Conservation (phyloP, 2,113 vertebrate genomes). For the Gymnarchus niloticus region DNA sequence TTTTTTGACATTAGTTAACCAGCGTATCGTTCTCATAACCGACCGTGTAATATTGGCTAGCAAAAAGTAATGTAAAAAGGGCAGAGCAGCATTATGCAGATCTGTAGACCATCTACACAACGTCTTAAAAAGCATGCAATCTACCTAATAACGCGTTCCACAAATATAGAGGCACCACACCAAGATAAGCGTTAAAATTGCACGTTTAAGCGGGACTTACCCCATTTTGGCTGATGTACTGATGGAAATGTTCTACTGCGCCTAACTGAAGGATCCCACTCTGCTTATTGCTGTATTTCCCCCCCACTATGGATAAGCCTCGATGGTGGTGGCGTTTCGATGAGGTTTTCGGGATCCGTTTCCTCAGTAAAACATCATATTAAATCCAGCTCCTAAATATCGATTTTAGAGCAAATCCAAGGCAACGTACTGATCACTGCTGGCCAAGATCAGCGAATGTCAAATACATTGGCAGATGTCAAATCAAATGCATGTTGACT, state of each 20-base stretch:
- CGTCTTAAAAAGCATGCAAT: constrained; percentile 13
- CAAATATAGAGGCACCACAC: constrained; percentile 38
- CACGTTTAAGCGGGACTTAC: constrained; percentile 48
- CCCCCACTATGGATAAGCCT: constrained; percentile 18
- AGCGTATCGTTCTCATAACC: no score
- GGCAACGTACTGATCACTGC: constrained; percentile 33
- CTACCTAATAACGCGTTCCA: constrained; percentile 28
- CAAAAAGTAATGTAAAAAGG: neutral
- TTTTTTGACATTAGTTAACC: no score
- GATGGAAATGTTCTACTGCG: constrained; percentile 34
- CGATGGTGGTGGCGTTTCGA: constrained; percentile 29
- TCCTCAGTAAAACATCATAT: constrained; percentile 48
- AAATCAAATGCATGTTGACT: constrained; percentile 16
- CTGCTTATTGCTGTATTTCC: constrained; percentile 38
- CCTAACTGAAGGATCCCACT: constrained; percentile 35
- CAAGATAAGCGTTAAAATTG: constrained; percentile 35
- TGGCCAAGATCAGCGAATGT: no score
- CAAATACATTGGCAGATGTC: constrained; percentile 37
- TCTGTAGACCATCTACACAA: constrained; percentile 16
- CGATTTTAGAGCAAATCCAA: constrained; percentile 37
- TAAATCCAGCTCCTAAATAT: constrained; percentile 31
- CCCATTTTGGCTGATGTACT: constrained; percentile 55
- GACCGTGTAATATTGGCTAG: neutral
- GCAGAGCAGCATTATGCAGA: neutral
- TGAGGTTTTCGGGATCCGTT: constrained; percentile 35